Conservation (phyloP, 2,888 invertebrate species). For the Ypsolopha scabrella region DNA sequence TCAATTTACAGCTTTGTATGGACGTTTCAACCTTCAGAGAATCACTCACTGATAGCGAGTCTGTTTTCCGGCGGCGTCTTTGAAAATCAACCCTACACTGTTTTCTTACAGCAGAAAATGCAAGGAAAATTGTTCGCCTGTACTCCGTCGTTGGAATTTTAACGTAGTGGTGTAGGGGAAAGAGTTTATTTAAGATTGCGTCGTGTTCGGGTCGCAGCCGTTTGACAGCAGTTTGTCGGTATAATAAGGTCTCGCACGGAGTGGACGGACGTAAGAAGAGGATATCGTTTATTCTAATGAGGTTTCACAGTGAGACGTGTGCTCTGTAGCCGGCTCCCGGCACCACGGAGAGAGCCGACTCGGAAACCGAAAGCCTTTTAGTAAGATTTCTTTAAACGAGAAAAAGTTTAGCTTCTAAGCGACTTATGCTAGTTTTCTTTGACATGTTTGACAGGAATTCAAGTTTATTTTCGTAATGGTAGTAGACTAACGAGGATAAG, state of each 20-base stretch:
- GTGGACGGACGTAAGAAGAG: conserved; percentile 69
- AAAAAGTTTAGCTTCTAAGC: neutral
- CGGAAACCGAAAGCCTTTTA: conserved; percentile 22
- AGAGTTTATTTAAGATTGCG: conserved; percentile 8
- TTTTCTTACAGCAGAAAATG: conserved; percentile 25
- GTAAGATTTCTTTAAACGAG: conserved; percentile 18
- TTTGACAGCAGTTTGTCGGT: conserved; percentile 67
- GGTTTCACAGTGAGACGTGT: conserved; percentile 43
- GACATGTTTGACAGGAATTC: no score
- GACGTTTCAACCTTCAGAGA: conserved; percentile 53
- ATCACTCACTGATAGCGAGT: conserved; percentile 40
- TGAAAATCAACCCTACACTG: conserved; percentile 31
- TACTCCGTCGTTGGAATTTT: neutral
- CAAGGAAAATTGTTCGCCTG: neutral
- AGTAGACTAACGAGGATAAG: conserved; percentile 1
- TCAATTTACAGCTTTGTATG: conserved; percentile 59
- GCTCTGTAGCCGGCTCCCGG: conserved; percentile 27
- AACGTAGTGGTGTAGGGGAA: no score
- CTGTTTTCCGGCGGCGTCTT: conserved; percentile 31
- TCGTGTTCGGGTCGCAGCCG: conserved; percentile 30
- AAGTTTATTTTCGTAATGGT: no score
- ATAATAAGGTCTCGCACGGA: conserved; percentile 65
- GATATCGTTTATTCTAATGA: conserved; percentile 71
- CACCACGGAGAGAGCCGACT: conserved; percentile 17
- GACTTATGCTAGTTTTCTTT: no score